Conservation (phyloP, 2,888 invertebrate species). For the Atherix ibis region DNA sequence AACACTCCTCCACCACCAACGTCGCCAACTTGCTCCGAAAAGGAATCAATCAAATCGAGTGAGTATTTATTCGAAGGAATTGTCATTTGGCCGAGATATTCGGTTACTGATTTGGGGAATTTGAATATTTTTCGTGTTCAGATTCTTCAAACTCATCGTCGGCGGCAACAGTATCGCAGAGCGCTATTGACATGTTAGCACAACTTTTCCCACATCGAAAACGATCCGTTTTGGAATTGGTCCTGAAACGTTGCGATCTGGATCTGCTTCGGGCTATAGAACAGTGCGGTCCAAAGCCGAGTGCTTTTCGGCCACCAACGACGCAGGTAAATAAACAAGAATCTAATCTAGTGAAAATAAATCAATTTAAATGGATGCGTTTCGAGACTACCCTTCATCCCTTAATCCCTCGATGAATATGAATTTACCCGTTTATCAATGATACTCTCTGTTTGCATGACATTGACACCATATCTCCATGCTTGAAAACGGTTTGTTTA, state of each 20-base stretch:
- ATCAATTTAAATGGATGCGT: too few species aligned
- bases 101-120: background rate
- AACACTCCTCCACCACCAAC: constrained; percentile 26
- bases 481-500: too few species aligned
- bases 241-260: constrained; percentile 82
- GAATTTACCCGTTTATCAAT: too few species aligned
- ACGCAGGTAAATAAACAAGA: constrained; percentile 12
- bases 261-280: constrained; percentile 53
- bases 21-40: constrained; percentile 10
- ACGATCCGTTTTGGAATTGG: constrained; percentile 71
- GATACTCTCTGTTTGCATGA: too few species aligned
- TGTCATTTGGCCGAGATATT: too few species aligned
- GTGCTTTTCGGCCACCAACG: constrained; percentile 15
- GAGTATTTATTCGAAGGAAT: constrained; percentile 2
- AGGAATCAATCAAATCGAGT: constrained; percentile 11
- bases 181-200: constrained; percentile 68
- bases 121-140: constrained; percentile 9
- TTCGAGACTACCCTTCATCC: too few species aligned
- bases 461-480: too few species aligned
- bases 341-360: too few species aligned
- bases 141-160: constrained; percentile 13
- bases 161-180: constrained; percentile 42
- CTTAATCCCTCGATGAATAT: too few species aligned
- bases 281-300: constrained; percentile 21
- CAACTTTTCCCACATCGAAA: constrained; percentile 84